Base-by-base conservation (phyloP, 92 coral and sea anemone genomes). In the Zoanthus sociatus region DNA sequence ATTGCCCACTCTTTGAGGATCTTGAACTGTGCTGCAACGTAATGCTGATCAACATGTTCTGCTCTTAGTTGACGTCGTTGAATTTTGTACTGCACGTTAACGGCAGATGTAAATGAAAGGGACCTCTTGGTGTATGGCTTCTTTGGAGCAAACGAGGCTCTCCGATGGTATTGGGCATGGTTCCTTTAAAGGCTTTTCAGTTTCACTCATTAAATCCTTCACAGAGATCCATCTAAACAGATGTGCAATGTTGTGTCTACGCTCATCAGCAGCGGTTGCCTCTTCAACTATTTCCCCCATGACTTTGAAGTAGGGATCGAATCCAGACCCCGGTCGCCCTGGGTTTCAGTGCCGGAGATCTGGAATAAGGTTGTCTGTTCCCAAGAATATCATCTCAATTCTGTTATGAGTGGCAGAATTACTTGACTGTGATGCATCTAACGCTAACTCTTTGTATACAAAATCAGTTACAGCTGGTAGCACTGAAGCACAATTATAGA, bases 11-110 rank as follows among this genome's bases (percentile, higher is more conserved):
- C 70, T 66, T 90, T 90, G 18, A 79, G 74, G 88, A 86, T 86
- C 71, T 71, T 71, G 37, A 90, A 76, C 61, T 70, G 83, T n/a
- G 90, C 93, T 20, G 78, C 78, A 42, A 17, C 42, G 31, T 42
- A 86, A 90, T 86, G 93, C 54, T 90, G 78, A 32, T 89, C 93
- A 74, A 81, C 67, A 86, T 53, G 69, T 44, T 73, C 58, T 73
- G 78, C 78, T 73, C 78, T 73, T 45, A 73, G 78, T 73, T 90
- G 56, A 71, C 53, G 87, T 71, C 87, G 46, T 33, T 68, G 50
- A 90, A 83, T 32, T 51, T 64, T 60, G 92, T 89, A 31, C 68
- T 66, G 72, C 89, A 12, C 77, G 26, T 72, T 30, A 37, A 86
- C 69, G 55, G 55, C 53, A 21, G 73, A 69, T 48, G 90, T 90